These are phyloP conservation scores for honey bee (Apis mellifera) DNA, from an alignment of 1,140 invertebrate genomes.

Conservation along the genomic window DNA sequence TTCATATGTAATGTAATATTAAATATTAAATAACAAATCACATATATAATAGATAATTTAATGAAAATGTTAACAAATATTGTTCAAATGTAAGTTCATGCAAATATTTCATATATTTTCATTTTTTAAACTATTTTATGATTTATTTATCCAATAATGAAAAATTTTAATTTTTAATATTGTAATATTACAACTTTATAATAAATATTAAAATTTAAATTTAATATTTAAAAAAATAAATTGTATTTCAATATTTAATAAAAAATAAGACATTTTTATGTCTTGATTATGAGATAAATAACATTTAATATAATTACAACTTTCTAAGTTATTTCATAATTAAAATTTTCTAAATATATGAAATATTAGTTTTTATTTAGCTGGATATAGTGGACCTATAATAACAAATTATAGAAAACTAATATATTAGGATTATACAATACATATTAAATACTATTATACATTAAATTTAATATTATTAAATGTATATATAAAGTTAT, in stretches of 20 bases:
- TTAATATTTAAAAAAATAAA: background rate
- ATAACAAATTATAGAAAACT: constrained; percentile 25
- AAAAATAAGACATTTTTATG: background rate
- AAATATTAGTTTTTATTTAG: constrained; percentile 46
- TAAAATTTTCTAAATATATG: constrained; percentile 28
- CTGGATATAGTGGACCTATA: constrained; percentile 55
- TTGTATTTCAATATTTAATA: constrained; percentile 8
- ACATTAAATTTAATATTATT: constrained; percentile 38
- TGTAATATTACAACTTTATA: background rate
- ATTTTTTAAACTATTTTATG: background rate
- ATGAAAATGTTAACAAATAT: constrained; percentile 16
- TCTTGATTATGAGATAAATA: background rate
- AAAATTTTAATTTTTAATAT: background rate
- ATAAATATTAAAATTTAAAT: background rate
- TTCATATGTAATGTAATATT: background rate
- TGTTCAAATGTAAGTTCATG: constrained; percentile 10
- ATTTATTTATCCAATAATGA: constrained; percentile 1
- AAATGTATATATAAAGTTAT: constrained; percentile 38
- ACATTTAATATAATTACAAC: background rate
- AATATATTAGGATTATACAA: constrained; percentile 27
- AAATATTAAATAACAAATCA: constrained; percentile 1
- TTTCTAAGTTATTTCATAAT: constrained; percentile 16
- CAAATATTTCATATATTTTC: background rate
- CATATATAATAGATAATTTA: background rate
- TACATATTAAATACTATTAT: constrained; percentile 22